Percentiles rank a stretch among this genome's conserved stretches.
Conservation (phyloP, 2,888 invertebrate species). For the Plagiodera versicolora region DNA sequence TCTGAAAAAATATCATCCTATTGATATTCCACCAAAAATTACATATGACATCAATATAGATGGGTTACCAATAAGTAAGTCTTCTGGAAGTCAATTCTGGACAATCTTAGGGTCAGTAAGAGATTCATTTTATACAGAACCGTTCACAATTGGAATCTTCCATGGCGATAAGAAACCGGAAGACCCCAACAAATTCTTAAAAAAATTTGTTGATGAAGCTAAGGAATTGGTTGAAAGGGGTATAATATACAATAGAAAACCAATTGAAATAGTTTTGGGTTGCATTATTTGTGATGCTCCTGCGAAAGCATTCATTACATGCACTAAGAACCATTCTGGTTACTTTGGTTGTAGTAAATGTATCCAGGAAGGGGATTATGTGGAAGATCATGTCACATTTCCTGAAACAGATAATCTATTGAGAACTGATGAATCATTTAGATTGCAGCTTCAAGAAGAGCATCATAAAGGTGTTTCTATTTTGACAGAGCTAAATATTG, state of each 20-base stretch:
- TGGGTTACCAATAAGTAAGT: not conserved
- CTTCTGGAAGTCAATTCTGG: not conserved
- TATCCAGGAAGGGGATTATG: constrained; percentile 8
- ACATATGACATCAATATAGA: constrained; percentile 6
- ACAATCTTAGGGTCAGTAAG: constrained; percentile 2
- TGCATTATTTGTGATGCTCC: constrained; percentile 6
- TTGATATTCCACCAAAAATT: not conserved
- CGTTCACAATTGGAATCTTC: constrained; percentile 1
- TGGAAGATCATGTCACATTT: constrained; percentile 12
- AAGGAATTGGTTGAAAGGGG: not conserved
- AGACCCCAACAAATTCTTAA: constrained; percentile 1
- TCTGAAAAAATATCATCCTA: constrained; percentile 1
- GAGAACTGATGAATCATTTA: constrained; percentile 16
- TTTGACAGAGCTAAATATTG: constrained; percentile 23
- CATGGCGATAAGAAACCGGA: constrained; percentile 1
- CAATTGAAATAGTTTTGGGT: not conserved
- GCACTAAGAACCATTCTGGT: constrained; percentile 5
- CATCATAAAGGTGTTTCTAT: constrained; percentile 27
- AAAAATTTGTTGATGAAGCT: constrained; percentile 2
- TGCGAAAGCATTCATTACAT: constrained; percentile 1
- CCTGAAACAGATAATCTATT: constrained; percentile 10
- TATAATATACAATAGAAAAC: not conserved
- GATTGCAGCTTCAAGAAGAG: constrained; percentile 18
- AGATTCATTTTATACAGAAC: not conserved
- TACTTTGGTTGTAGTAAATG: constrained; percentile 6